These are phyloP conservation scores for Lepus townsendii DNA, from an alignment of 2,797 vertebrate genomes.

Conservation along the genomic window DNA sequence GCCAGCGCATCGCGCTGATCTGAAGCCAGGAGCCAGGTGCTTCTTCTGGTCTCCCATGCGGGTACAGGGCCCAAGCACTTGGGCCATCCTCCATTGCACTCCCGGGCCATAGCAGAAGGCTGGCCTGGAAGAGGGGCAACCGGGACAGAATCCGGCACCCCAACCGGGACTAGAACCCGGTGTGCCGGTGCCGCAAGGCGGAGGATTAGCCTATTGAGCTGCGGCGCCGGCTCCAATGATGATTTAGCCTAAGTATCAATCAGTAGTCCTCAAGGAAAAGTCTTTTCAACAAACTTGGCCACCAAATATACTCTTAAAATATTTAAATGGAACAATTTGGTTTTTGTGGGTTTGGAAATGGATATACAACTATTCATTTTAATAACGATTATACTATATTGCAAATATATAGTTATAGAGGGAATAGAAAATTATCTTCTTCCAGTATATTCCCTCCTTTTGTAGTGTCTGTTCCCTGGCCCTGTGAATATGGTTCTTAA, in stretches of 20 bases:
- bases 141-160: no score
- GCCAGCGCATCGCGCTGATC: no score
- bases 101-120: no score
- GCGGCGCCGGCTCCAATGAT: constrained; percentile 66
- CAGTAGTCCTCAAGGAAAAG: constrained; percentile 73
- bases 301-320: constrained; percentile 67
- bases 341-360: constrained; percentile 45
- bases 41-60: no score
- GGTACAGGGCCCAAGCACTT: no score
- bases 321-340: constrained; percentile 45
- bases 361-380: background rate
- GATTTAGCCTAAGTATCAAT: constrained; percentile 84
- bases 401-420: background rate
- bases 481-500: background rate
- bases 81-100: no score
- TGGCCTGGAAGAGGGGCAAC: no score
- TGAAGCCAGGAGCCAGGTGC: no score
- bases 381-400: background rate
- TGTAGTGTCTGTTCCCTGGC: background rate
- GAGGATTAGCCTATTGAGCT: no score
- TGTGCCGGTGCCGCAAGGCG: no score
- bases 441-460: background rate
- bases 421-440: background rate
- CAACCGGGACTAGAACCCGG: no score
- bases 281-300: constrained; percentile 84